A percentile compares a stretch with the other conserved stretches of the same genome.
These are phyloP conservation scores for Parotia lawesii DNA, from an alignment of 2,113 vertebrate genomes.

Conservation along the genomic window DNA sequence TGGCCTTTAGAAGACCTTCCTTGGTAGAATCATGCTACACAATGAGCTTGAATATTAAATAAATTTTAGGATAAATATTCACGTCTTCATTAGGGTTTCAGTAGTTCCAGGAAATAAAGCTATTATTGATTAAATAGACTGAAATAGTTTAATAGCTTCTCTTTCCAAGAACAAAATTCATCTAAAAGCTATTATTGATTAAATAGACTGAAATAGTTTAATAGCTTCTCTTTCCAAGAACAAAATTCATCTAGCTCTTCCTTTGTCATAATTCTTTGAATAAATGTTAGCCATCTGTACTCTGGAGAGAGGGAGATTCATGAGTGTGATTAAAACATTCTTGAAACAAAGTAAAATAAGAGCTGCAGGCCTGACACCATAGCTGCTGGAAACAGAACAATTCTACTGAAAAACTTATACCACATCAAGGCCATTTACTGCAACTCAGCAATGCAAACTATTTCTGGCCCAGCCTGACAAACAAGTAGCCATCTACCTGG, in stretches of 20 bases:
- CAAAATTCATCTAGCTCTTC: neutral
- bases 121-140: neutral
- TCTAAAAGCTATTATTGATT: neutral
- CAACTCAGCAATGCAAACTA: neutral
- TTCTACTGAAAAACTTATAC: neutral
- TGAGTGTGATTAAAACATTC: neutral
- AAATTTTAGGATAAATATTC: neutral
- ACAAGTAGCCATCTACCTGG: neutral
- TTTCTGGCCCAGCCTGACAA: neutral
- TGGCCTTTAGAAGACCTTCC: neutral
- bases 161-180: neutral
- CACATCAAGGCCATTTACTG: neutral
- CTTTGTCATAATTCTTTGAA: neutral
- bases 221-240: neutral
- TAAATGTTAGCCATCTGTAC: neutral
- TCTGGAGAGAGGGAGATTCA: neutral
- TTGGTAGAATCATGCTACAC: neutral
- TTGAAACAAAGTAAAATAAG: neutral
- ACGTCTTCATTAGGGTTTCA: neutral
- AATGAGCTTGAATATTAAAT: neutral
- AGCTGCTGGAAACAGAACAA: neutral
- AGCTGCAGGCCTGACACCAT: neutral
- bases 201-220: neutral
- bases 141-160: neutral
- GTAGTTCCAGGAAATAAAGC: neutral